Evolutionary conservation across 2,888 invertebrate species (phyloP).

Genomic region (Nasonia oneida): DNA sequence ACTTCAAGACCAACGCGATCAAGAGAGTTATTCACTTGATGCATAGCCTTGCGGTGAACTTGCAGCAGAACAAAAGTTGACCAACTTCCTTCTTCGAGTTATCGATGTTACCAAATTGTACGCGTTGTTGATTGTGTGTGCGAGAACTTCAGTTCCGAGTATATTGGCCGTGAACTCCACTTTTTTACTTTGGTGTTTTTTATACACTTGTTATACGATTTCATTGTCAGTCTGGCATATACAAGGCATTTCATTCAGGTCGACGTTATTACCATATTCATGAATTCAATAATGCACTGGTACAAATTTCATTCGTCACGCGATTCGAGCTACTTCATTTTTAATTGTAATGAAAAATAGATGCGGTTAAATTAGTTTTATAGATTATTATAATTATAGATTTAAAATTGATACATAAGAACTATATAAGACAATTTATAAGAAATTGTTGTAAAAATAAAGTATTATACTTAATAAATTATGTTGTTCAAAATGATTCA

Average conservation of each 20-base stretch:
- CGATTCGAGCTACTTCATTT: not conserved
- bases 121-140: too few relatives aligned
- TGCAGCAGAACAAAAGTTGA: not conserved
- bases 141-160: too few relatives aligned
- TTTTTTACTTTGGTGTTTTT: not conserved
- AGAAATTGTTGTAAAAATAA: not conserved
- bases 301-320: not conserved
- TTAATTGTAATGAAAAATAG: not conserved
- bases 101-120: not conserved
- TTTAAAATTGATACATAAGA: not conserved
- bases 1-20: constrained; percentile 52
- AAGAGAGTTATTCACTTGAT: constrained; percentile 65
- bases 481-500: not conserved
- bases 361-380: not conserved
- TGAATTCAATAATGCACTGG: not conserved
- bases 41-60: constrained; percentile 54
- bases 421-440: not conserved
- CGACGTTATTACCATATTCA: not conserved
- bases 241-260: not conserved
- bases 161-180: too few relatives aligned
- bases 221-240: not conserved
- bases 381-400: not conserved
- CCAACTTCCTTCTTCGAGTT: not conserved
- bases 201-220: not conserved
- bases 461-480: not conserved